Evolutionary conservation across 2,113 vertebrate genomes (phyloP), one percentile per base, ranked within the genome.

Genomic region (Anhinga rufa): DNA sequence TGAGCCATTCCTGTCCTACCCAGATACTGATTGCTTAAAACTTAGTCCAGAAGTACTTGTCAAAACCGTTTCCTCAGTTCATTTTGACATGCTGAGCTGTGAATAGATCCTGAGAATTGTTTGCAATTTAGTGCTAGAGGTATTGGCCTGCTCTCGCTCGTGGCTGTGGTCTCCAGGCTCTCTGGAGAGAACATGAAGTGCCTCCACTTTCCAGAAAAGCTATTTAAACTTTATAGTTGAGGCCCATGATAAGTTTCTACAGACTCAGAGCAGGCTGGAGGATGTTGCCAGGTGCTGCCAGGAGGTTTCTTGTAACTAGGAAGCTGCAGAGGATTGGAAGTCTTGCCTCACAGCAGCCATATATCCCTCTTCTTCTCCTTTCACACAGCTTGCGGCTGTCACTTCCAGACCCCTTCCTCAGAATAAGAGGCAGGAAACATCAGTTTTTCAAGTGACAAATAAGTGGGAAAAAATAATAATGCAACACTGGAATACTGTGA

Each of bases 21-120:
- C 93, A 98, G 98, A 98, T 98, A 98, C 98, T 98, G 98, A 98
- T 98, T 98, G 96, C 98, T 98, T 98, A 95, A 98, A 98, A 98
- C 97, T 98, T 97, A 98, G 94, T 97, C 97, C 97, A 98, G 97
- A 98, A 98, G 93, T 97, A 97, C 98, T 98, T 98, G 98, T 98
- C 97, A 98, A 97, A 98, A 98, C 81, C 7, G 54, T 98, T 98
- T 98, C 98, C 98, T 98, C 88, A 96, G 96, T 83, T 94, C 96
- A 81, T 96, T 98, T 97, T 98, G 97, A 98, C 97, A 97, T 96
- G 97, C 97, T 97, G 97, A 97, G 96, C 95, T 97, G 94, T 90
- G 86, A 97, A 97, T 95, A 97, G 96, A 92, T 97, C 95, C 96
- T 93, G 89, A 96, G 96, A 96, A 94, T 71, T 94, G 89, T 96